phyloP scores from a whole-genome alignment of 2,888 invertebrate species.

The Drosophila helvetica region DNA sequence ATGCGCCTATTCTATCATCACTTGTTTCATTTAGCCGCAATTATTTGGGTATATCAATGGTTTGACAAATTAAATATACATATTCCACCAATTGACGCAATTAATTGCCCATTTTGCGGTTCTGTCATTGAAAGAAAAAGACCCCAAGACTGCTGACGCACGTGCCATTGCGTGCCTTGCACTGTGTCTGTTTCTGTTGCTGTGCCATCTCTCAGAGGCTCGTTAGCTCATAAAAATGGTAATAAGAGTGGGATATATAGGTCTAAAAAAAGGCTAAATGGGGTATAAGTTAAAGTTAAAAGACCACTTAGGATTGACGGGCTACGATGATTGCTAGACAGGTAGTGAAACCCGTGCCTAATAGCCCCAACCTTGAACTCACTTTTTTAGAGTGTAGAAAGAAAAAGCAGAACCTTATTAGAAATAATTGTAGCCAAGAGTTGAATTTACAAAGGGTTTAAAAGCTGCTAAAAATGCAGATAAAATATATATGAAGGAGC shows the following conservation, averaged over 20 bases:
- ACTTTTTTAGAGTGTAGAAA: background rate
- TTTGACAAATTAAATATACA: conserved; percentile 44
- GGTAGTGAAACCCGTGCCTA: background rate
- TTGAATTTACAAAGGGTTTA: no score
- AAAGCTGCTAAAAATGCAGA: no score
- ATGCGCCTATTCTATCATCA: conserved; percentile 12
- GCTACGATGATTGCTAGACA: background rate
- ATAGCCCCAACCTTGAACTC: background rate
- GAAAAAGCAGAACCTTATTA: no score
- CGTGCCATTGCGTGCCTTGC: conserved; percentile 53
- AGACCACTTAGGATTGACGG: background rate
- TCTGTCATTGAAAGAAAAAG: conserved; percentile 9
- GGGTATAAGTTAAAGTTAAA: background rate
- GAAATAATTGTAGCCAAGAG: no score
- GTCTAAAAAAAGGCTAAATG: conserved; percentile 15
- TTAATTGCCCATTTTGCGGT: conserved; percentile 46
- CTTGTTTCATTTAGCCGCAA: conserved; percentile 20
- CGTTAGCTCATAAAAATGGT: conserved; percentile 19
- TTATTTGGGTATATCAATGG: conserved; percentile 18
- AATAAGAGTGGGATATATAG: conserved; percentile 7
- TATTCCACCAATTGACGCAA: conserved; percentile 40
- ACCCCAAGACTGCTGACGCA: conserved; percentile 41
- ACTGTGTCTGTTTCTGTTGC: conserved; percentile 9
- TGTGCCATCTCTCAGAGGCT: background rate
- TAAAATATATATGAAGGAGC: no score